Conservation (phyloP, 2,888 invertebrate species). For the Crematogaster levior region DNA sequence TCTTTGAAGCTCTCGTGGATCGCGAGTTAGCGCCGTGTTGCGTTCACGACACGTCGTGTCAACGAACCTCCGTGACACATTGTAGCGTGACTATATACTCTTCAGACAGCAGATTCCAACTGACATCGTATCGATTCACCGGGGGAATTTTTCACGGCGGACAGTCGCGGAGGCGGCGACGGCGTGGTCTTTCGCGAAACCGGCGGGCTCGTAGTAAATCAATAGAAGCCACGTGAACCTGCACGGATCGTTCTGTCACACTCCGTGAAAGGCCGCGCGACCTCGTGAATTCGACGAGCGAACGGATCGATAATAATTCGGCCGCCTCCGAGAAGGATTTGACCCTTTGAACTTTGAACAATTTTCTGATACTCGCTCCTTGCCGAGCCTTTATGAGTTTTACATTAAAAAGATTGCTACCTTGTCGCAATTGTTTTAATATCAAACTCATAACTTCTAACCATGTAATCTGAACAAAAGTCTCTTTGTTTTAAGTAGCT, state of each 20-base stretch:
- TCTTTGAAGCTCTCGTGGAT: neutral
- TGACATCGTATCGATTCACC: conserved; percentile 66
- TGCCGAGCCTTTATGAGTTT: no score
- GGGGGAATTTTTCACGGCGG: neutral
- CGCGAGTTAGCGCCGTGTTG: neutral
- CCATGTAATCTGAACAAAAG: neutral
- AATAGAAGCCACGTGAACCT: conserved; percentile 74
- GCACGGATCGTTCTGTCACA: conserved; percentile 52
- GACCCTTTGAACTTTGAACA: conserved; percentile 46
- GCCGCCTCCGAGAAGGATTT: conserved; percentile 32
- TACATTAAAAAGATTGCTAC: no score
- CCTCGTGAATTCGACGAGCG: conserved; percentile 49
- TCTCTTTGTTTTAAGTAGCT: neutral
- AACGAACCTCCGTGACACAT: conserved; percentile 69
- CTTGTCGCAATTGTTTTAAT: neutral
- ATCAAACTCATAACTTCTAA: neutral
- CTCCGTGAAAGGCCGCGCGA: conserved; percentile 41
- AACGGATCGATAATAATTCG: conserved; percentile 52
- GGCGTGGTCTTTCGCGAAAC: conserved; percentile 67
- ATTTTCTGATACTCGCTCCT: neutral
- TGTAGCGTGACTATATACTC: conserved; percentile 71
- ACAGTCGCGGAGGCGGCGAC: neutral
- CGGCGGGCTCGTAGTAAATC: conserved; percentile 71
- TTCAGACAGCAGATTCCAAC: conserved; percentile 65
- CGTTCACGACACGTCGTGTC: conserved; percentile 61